phyloP scores from a whole-genome alignment of 2,797 vertebrate genomes.

The Scomberomorus guttatus region DNA sequence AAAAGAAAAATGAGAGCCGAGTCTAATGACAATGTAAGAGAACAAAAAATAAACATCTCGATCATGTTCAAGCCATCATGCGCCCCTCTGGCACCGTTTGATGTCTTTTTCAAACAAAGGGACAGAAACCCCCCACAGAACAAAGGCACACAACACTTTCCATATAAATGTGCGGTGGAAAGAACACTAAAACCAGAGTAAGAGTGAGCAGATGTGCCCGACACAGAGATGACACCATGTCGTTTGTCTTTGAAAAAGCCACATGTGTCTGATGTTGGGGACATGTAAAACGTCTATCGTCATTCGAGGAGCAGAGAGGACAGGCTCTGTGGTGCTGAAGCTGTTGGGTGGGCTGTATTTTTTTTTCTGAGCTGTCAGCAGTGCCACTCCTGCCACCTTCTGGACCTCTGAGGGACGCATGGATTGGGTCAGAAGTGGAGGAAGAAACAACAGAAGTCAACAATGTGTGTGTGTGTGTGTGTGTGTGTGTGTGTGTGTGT shows the following conservation, averaged over 20 bases:
- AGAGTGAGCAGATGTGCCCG: conserved; percentile 81
- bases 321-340: conserved; percentile 71
- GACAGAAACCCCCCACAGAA: conserved; percentile 77
- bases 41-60: conserved; percentile 73
- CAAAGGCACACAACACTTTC: conserved; percentile 78
- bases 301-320: conserved; percentile 55
- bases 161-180: conserved; percentile 82
- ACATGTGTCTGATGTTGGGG: conserved; percentile 79
- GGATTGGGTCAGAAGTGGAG: conserved; percentile 18
- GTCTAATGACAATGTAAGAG: conserved; percentile 42
- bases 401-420: conserved; percentile 69
- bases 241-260: conserved; percentile 76
- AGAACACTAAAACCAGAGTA: conserved; percentile 80
- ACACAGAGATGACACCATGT: conserved; percentile 83
- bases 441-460: conserved; percentile 16
- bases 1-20: conserved; percentile 15
- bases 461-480: neutral
- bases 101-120: conserved; percentile 76
- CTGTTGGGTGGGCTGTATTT: conserved; percentile 51
- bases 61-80: conserved; percentile 74
- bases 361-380: conserved; percentile 59
- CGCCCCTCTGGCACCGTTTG: conserved; percentile 62
- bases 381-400: conserved; percentile 84
- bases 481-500: neutral
- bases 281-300: conserved; percentile 71